Evolutionary conservation across 1,140 invertebrate genomes (phyloP), one percentile per base, ranked within the genome.

Genomic region (Drosophila sp.): DNA sequence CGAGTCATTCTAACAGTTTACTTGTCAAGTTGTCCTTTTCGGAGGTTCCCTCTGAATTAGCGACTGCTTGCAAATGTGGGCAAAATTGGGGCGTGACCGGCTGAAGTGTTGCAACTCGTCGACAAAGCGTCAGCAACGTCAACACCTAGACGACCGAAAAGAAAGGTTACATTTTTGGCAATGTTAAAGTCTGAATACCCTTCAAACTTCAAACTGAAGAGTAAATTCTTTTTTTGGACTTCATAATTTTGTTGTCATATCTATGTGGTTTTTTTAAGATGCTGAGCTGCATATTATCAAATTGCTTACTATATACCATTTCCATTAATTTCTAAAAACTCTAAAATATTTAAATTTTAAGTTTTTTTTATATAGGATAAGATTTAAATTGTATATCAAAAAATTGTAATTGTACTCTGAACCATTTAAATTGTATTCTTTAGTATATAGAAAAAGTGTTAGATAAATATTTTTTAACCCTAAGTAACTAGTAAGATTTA

Each of bases 21-120:
- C 72, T 76, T 79, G 82, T 89, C 82, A 87, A 83, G 67, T 82
- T 87, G 83, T 83, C 82, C 82, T 86, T 82, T 81, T 16, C 41
- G 6, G 7, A 16, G 65, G 63, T 46, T 41, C 53, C 77, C 76
- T 87, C 48, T 78, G 74, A 83, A 86, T 84, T 84, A 84, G 78
- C 82, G 78, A 74, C 81, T 67, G 77, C 61, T 62, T 78, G 70
- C 27, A 51, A 69, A 71, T 70, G 80, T 80, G 80, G 65, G 32
- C 36, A 38, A 38, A 38, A 38, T 21, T 0, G 58, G 62, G 57
- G 57, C 27, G 57, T 61, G 21, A 38, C 36, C 9, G 53, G 46
- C 9, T 48, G 18, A 45, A 53, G 58, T 46, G 56, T 43, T 38
- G 51, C 40, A 50, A 40, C 18, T 13, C 16, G 58, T 61, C 58